Conservation (phyloP, 2,797 vertebrate species). For the Benthosema pterotum region DNA sequence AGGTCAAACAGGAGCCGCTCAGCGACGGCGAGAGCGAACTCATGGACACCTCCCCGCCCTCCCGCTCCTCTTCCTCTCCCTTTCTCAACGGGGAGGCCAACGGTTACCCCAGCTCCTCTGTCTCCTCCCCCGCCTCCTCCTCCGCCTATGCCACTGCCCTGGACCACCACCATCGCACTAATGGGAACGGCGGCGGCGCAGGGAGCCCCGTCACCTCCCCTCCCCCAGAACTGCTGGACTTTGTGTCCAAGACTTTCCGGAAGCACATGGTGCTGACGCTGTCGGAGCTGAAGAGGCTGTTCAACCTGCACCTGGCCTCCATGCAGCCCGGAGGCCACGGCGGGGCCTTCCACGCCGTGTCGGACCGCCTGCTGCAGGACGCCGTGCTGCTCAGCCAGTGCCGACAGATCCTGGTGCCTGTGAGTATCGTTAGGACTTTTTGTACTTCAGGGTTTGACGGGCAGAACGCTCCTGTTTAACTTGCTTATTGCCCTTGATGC, state of each 20-base stretch:
- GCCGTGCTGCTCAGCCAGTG: conserved; percentile 89
- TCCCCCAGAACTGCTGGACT: conserved; percentile 87
- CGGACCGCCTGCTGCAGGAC: conserved; percentile 95
- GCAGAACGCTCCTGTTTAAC: too few relatives aligned
- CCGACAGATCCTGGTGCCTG: conserved; percentile 98
- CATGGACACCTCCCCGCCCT: conserved; percentile 82
- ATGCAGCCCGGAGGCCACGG: conserved; percentile 83
- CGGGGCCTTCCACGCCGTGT: conserved; percentile 89
- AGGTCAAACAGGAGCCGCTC: conserved; percentile 87
- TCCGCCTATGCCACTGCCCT: too few relatives aligned
- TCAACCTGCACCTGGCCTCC: conserved; percentile 94
- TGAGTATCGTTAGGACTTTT: conserved; percentile 81
- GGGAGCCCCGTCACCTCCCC: conserved; percentile 56
- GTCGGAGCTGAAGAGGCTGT: conserved; percentile 95
- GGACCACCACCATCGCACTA: conserved; percentile 71
- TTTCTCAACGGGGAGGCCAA: conserved; percentile 84
- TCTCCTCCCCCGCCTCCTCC: conserved; percentile 51
- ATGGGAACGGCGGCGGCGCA: conserved; percentile 69
- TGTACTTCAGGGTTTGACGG: too few relatives aligned
- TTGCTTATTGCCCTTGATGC: too few relatives aligned
- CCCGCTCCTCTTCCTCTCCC: conserved; percentile 35
- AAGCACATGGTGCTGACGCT: conserved; percentile 95
- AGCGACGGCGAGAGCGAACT: conserved; percentile 82
- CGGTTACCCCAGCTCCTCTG: conserved; percentile 74
- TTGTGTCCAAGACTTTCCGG: conserved; percentile 88